phyloP scores from a whole-genome alignment of 23 tunicate species.

The Halocynthia roretzi region DNA sequence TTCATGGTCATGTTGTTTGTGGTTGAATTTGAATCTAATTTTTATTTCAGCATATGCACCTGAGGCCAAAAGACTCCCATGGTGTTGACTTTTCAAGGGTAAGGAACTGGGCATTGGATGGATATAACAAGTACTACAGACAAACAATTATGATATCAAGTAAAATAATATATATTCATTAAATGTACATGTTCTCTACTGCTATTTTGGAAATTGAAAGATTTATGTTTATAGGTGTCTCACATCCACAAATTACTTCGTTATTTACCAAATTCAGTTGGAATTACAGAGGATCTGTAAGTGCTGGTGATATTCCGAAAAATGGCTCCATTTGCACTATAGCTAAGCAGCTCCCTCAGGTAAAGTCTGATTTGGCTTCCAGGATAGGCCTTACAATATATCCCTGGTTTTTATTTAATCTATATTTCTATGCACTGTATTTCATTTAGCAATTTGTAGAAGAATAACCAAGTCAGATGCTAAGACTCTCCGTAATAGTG shows the following conservation, averaged over 20 bases:
- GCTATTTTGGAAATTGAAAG: not conserved
- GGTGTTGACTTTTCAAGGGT: conserved; percentile 83
- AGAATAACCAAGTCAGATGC: no score
- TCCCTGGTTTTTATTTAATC: no score
- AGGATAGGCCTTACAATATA: no score
- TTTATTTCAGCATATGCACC: conserved; percentile 40
- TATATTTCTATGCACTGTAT: no score
- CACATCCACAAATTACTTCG: conserved; percentile 34
- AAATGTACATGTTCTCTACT: not conserved
- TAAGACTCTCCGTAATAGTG: no score
- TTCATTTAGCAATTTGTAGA: no score
- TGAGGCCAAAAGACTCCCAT: conserved; percentile 70
- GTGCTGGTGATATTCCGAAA: conserved; percentile 16
- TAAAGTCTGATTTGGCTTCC: not conserved
- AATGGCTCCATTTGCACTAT: conserved; percentile 56
- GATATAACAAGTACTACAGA: conserved; percentile 68
- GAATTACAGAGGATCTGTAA: conserved; percentile 53
- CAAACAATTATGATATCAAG: conserved; percentile 47
- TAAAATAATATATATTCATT: no score
- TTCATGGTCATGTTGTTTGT: no score
- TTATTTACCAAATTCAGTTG: conserved; percentile 53
- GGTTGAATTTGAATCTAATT: not conserved
- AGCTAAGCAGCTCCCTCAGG: conserved; percentile 54
- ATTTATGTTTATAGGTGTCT: not conserved
- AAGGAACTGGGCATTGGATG: conserved; percentile 50